These are phyloP conservation scores for Ariolimax columbianus DNA, from an alignment of 2,888 invertebrate species.

Conservation along the genomic window DNA sequence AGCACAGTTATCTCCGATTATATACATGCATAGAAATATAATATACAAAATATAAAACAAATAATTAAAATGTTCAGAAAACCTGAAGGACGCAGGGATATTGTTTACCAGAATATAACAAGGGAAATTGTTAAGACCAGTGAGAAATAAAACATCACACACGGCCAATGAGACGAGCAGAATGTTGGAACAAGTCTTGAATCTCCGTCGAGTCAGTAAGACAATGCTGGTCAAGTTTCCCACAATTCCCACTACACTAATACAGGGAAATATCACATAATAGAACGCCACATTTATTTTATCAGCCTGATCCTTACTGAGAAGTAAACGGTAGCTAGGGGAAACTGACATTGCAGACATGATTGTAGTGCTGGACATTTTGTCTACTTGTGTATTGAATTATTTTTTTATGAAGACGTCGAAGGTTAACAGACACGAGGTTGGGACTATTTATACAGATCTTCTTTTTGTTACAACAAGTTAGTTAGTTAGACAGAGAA, in stretches of 20 bases:
- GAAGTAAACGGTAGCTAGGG: no score
- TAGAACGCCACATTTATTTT: neutral
- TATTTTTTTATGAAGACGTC: no score
- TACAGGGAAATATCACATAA: neutral
- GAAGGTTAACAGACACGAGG: no score
- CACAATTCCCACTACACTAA: neutral
- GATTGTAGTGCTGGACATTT: no score
- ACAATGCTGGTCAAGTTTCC: neutral
- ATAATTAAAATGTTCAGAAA: neutral
- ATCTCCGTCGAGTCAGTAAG: neutral
- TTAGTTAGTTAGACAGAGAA: no score
- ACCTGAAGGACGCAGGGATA: neutral
- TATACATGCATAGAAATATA: neutral
- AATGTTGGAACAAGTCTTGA: constrained; percentile 28
- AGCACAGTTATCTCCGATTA: neutral
- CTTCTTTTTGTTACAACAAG: no score
- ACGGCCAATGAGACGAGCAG: constrained; percentile 15
- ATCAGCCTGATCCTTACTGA: neutral
- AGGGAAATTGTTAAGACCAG: neutral
- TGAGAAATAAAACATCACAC: neutral
- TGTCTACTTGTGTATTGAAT: no score
- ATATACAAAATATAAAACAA: neutral
- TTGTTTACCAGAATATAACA: neutral
- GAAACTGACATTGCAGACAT: no score
- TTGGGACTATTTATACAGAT: no score